These are phyloP conservation scores for Caenorhabditis sp. DNA, from an alignment of 2,888 invertebrate genomes.

Conservation along the genomic window DNA sequence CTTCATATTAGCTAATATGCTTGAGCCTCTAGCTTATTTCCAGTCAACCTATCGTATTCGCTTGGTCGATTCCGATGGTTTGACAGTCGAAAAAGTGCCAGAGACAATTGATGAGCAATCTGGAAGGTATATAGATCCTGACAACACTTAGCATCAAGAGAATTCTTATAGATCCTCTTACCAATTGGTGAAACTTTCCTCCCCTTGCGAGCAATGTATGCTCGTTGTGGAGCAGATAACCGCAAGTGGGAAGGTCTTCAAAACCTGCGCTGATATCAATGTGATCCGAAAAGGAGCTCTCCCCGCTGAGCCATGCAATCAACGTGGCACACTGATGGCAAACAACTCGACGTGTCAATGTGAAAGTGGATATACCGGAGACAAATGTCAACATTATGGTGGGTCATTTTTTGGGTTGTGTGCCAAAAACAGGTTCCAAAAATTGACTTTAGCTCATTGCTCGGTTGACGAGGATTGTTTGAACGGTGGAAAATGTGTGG, in stretches of 20 bases:
- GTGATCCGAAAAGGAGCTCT: constrained; percentile 35
- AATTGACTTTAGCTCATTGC: constrained; percentile 54
- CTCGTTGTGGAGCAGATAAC: constrained; percentile 84
- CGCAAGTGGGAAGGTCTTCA: constrained; percentile 88
- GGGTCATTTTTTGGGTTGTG: not conserved
- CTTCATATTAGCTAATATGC: not conserved
- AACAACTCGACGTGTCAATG: constrained; percentile 67
- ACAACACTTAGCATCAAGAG: too few relatives aligned
- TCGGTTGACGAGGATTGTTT: constrained; percentile 60
- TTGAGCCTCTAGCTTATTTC: constrained; percentile 1
- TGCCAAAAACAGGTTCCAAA: not conserved
- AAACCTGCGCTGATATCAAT: constrained; percentile 87
- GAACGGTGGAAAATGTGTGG: constrained; percentile 63
- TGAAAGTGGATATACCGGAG: constrained; percentile 79
- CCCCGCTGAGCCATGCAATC: constrained; percentile 62
- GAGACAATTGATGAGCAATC: constrained; percentile 6
- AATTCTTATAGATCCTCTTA: not conserved
- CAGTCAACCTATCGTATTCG: constrained; percentile 60
- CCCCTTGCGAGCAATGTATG: constrained; percentile 77
- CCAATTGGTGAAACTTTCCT: constrained; percentile 1
- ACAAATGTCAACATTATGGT: constrained; percentile 82
- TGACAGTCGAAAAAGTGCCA: constrained; percentile 50
- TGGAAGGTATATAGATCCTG: not conserved
- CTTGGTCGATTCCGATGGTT: constrained; percentile 51
- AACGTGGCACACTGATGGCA: constrained; percentile 77